Conservation (phyloP, 2,888 invertebrate genomes). For the Nephrotoma guestfalica region DNA sequence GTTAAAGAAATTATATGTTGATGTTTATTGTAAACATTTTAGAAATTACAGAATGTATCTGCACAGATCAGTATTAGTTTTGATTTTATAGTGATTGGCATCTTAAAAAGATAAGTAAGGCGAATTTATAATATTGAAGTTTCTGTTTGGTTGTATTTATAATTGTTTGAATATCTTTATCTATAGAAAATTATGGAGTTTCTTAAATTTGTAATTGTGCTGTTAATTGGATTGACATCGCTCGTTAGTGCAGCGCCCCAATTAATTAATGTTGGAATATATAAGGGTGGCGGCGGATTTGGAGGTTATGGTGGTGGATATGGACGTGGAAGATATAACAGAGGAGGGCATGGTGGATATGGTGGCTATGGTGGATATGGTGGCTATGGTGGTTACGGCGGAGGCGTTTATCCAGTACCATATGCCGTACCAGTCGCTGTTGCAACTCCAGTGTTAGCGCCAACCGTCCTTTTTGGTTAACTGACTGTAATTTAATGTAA, state of each 20-base stretch:
- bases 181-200: background rate
- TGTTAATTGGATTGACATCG: background rate
- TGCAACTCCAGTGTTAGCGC: background rate
- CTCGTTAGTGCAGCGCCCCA: background rate
- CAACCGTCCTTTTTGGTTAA: background rate
- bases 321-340: background rate
- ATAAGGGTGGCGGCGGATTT: background rate
- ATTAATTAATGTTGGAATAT: background rate
- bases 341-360: background rate
- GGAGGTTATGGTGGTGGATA: background rate
- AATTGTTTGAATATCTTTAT: no score
- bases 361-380: background rate
- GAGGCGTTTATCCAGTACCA: background rate
- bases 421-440: background rate
- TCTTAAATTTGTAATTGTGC: background rate
- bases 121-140: background rate
- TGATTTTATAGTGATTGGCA: background rate
- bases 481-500: background rate
- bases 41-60: background rate
- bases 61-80: background rate
- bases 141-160: background rate
- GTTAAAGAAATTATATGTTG: background rate
- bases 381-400: background rate
- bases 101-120: background rate
- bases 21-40: background rate